Evolutionary conservation across 2,888 invertebrate species (phyloP).

Genomic region (Metalampra italica): DNA sequence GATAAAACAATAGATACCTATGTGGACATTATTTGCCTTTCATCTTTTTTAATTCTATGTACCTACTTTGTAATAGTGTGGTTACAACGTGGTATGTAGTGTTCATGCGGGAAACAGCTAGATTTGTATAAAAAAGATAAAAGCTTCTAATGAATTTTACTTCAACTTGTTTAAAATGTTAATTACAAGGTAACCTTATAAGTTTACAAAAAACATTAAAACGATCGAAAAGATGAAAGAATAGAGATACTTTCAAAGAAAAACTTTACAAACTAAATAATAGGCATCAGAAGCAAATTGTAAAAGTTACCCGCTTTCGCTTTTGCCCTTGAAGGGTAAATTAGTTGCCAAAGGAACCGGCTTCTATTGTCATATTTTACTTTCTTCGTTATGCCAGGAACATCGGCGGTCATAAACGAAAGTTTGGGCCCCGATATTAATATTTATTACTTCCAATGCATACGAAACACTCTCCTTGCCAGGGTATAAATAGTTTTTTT

Average conservation of each 20-base stretch:
- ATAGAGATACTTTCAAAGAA: constrained; percentile 16
- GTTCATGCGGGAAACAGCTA: too few species aligned
- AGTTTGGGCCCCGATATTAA: constrained; percentile 59
- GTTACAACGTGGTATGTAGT: too few species aligned
- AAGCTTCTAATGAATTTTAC: too few species aligned
- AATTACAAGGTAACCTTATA: too few species aligned
- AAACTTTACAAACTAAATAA: constrained; percentile 17
- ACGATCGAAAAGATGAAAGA: background rate
- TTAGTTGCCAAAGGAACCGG: constrained; percentile 37
- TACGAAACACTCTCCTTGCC: constrained; percentile 56
- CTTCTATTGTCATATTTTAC: constrained; percentile 40
- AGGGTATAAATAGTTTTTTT: constrained; percentile 69
- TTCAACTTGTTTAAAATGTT: too few species aligned
- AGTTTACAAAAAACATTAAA: background rate
- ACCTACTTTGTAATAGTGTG: too few species aligned
- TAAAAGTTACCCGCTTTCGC: constrained; percentile 25
- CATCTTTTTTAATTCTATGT: too few species aligned
- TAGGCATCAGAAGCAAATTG: constrained; percentile 21
- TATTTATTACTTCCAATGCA: constrained; percentile 64
- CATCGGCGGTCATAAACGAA: constrained; percentile 53
- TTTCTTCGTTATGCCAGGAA: constrained; percentile 34
- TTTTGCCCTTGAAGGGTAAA: constrained; percentile 33
- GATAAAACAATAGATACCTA: too few species aligned
- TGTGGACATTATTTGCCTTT: too few species aligned
- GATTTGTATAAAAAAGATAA: too few species aligned